Evolutionary conservation across 2,113 vertebrate species (phyloP).

Genomic region (Piaya cayana): DNA sequence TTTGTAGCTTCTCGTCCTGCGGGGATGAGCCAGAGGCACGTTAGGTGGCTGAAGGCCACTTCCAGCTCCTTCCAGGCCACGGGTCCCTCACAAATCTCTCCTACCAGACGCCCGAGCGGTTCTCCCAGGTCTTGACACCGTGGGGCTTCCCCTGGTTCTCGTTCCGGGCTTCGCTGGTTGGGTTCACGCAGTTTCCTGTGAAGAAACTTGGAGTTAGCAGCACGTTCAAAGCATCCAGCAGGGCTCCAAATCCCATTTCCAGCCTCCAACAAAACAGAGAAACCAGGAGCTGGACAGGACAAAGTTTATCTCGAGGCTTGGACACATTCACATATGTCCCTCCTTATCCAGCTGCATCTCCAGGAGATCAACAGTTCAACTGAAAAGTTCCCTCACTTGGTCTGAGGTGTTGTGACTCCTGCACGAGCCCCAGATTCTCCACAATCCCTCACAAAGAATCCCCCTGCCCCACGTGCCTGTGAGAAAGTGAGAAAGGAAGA

Average conservation of each 20-base stretch:
- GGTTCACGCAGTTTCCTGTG: neutral
- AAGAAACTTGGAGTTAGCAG: neutral
- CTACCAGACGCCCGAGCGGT: neutral
- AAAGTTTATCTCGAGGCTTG: neutral
- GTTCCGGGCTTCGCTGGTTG: neutral
- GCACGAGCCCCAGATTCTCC: neutral
- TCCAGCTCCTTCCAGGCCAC: neutral
- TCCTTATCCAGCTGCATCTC: neutral
- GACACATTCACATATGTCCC: neutral
- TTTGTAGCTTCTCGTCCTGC: constrained; percentile 74
- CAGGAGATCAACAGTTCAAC: no score
- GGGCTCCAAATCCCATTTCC: neutral
- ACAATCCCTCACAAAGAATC: neutral
- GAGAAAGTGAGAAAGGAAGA: no score
- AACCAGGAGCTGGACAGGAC: neutral
- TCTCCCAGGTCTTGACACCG: neutral
- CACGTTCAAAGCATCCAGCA: accelerated
- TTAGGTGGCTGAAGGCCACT: neutral
- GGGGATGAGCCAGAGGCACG: neutral
- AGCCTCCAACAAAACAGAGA: neutral
- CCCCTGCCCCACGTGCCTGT: neutral
- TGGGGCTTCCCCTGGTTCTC: neutral
- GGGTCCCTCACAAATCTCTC: neutral
- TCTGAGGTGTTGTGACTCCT: neutral
- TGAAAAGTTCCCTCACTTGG: neutral